Conservation (phyloP, 1,140 invertebrate genomes). For the Drosophila willistoni region DNA sequence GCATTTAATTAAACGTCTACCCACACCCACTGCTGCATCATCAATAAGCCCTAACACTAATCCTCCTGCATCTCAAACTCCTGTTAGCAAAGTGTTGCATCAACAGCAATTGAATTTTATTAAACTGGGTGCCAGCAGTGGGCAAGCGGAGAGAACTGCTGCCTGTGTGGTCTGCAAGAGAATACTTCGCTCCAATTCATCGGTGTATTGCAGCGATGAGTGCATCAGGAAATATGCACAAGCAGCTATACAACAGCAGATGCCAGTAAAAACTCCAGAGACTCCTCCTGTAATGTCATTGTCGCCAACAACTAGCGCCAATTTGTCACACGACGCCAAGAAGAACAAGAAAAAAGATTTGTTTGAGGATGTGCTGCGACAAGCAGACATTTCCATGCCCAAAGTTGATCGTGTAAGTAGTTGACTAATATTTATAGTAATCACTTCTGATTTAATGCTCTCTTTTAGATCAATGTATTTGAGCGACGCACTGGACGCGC, state of each 20-base stretch:
- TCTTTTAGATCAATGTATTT: slow-evolving; percentile 88
- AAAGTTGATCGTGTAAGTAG: slow-evolving; percentile 84
- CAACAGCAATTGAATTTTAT: slow-evolving; percentile 63
- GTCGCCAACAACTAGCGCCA: slow-evolving; percentile 3
- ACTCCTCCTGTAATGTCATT: slow-evolving; percentile 17
- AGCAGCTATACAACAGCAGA: slow-evolving; percentile 85
- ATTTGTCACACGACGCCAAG: slow-evolving; percentile 41
- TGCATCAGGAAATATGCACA: slow-evolving; percentile 94
- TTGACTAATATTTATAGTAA: no score
- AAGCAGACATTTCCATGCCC: slow-evolving; percentile 58
- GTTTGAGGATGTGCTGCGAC: slow-evolving; percentile 71
- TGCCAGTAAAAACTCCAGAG: slow-evolving; percentile 35
- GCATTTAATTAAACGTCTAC: background rate
- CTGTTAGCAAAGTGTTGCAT: slow-evolving; percentile 30
- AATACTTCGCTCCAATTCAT: slow-evolving; percentile 87
- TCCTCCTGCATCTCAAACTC: slow-evolving; percentile 4
- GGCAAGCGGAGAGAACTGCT: slow-evolving; percentile 7
- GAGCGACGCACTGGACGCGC: slow-evolving; percentile 91
- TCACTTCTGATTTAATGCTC: no score
- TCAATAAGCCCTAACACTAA: slow-evolving; percentile 13
- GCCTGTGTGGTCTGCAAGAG: slow-evolving; percentile 90
- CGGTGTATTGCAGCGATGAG: slow-evolving; percentile 94
- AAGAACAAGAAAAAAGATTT: slow-evolving; percentile 77
- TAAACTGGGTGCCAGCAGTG: slow-evolving; percentile 40
- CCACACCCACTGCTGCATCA: background rate